A percentile compares a stretch with the other conserved stretches of the same genome.
These are phyloP conservation scores for Hymenopus coronatus DNA, from an alignment of 2,888 invertebrate species.

Conservation along the genomic window DNA sequence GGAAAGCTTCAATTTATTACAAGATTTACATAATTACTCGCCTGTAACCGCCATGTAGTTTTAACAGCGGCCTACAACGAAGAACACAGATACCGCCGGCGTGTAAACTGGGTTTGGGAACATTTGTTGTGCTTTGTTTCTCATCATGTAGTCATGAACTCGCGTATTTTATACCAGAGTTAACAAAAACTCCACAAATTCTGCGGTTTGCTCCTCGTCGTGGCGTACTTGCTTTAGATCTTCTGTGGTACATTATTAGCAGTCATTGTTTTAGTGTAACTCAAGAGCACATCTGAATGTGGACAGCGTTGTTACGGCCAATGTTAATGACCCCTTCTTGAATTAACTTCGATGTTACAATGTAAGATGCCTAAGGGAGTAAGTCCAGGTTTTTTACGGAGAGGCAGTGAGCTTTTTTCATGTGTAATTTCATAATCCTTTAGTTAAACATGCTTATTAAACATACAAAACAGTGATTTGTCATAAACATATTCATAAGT, in stretches of 20 bases:
- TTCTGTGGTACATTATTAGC: background rate
- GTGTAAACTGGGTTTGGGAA: background rate
- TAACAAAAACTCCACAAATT: background rate
- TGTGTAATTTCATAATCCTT: too few relatives aligned
- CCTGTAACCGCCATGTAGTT: background rate
- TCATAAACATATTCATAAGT: too few relatives aligned
- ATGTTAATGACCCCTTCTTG: background rate
- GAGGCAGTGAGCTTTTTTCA: too few relatives aligned
- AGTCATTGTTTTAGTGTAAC: background rate
- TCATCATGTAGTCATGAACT: background rate
- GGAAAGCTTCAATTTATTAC: background rate
- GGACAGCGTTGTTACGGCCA: background rate
- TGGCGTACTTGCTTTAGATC: background rate
- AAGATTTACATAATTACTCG: slow-evolving; percentile 2
- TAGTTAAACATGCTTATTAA: too few relatives aligned
- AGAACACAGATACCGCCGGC: background rate
- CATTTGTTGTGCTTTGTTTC: background rate
- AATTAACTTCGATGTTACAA: background rate
- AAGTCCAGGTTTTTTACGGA: too few relatives aligned
- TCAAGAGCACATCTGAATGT: background rate
- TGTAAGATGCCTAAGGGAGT: background rate
- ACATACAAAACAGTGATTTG: too few relatives aligned
- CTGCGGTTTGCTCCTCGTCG: background rate
- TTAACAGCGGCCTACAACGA: background rate
- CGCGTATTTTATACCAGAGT: background rate